Evolutionary conservation across 1,140 invertebrate genomes (phyloP), one percentile per base, ranked within the genome.

Genomic region (Pteromalus puparum): DNA sequence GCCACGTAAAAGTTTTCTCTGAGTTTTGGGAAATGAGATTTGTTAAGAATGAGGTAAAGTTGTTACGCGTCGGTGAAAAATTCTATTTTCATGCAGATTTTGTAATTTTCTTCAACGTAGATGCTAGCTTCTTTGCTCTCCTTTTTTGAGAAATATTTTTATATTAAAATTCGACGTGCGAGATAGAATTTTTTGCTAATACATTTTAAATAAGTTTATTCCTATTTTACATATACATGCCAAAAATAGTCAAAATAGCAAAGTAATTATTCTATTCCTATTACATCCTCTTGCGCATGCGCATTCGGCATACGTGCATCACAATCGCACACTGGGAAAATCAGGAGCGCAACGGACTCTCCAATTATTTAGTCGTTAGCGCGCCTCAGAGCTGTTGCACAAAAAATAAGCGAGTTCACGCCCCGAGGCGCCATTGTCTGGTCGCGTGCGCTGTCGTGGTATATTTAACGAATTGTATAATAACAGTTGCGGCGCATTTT

Each of bases 341-440:
- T 68, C 26, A 68, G 38, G 30, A n/a, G 53, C 30, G 65, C 28
- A 70, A 48, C 13, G 38, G 38, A 21, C 75, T 78, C 42, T 48
- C 34, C 75, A 78, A 78, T 83, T 79, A 77, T 73, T 68, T 61
- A 72, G 46, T 79, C 46, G 82, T 83, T 83, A 83, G 65, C 13
- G 42, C 24, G 1, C 21, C 4, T 34, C 28, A 18, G n/a, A 12
- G 34, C 53, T n/a, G 10, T 82, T 75, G 53, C 48, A 67, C 73
- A 65, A 65, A 67, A 67, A 67, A 42, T n/a, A 68, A 82, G 46
- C 67, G 10, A 70, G 13, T 70, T 70, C 24, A 26, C 67, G 67
- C 67, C 12, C 24, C 34, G 73, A 26, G 24, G 67, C 26, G 3
- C 15, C 34, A 34, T 15, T 5, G 18, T 21, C 21, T 7, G n/a